phyloP scores from a whole-genome alignment of 2,113 vertebrate genomes.

The Apus apus region DNA sequence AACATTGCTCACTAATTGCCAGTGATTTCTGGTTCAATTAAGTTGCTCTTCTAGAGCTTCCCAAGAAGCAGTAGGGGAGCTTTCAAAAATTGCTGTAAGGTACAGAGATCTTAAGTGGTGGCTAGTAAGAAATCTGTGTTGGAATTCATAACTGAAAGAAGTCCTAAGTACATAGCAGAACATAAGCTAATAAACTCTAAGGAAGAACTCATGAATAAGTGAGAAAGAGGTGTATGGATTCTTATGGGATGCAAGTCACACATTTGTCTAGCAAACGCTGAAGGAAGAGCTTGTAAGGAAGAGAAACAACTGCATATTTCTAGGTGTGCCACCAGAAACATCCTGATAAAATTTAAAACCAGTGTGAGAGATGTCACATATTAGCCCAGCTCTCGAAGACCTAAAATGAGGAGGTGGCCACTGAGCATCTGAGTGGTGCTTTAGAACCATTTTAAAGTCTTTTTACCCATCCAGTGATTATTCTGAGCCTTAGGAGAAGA shows the following conservation, averaged over 20 bases:
- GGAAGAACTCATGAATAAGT: not conserved
- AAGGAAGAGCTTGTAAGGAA: not conserved
- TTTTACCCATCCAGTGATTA: not conserved
- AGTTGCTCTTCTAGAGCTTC: not conserved
- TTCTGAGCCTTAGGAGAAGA: not conserved
- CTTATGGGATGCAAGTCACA: not conserved
- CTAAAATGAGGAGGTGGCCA: not conserved
- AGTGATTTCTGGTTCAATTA: not conserved
- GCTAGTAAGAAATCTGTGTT: not conserved
- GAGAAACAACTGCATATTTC: not conserved
- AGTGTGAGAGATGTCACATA: rapidly evolving
- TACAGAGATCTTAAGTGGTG: not conserved
- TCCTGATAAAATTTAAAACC: not conserved
- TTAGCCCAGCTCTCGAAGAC: not conserved
- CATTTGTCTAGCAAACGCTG: not conserved
- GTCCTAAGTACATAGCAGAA: not conserved
- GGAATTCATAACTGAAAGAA: not conserved
- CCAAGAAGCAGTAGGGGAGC: rapidly evolving
- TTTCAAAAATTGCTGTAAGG: not conserved
- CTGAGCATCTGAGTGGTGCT: not conserved
- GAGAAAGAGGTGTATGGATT: not conserved
- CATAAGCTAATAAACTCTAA: not conserved
- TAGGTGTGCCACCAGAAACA: not conserved
- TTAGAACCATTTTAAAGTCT: not conserved
- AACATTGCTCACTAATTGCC: not conserved